Base-by-base conservation (phyloP, 2,113 vertebrate genomes). In the Gorsachius goisagi region DNA sequence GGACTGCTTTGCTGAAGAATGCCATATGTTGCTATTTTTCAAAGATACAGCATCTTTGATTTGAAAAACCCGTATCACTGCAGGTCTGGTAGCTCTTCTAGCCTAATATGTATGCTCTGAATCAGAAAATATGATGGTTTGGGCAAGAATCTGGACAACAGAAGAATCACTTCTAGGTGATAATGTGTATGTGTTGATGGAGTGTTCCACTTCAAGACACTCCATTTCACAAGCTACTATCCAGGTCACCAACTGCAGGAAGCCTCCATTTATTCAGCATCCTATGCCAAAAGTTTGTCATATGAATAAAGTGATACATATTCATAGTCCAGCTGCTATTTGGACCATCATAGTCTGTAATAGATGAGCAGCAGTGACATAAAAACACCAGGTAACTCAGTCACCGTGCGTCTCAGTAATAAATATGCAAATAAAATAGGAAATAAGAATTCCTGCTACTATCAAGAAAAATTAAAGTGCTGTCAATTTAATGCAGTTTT, bases 401-500 rank as follows among this genome's bases (percentile, higher is more conserved):
- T 32, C 91, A 85, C 90, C 3, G 1, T 55, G 84, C 86, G 96
- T 33, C 88, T 87, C 85, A 35, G 91, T 53, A 77, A 88, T 93
- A 89, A 79, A 93, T 83, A 92, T 87, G 95, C 91, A 97, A 97
- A 97, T 96, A 89, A 96, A 96, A 85, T 15, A 59, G 72, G 85
- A 78, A 91, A 78, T 44, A 72, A 52, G 89, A 73, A 92, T 92
- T 90, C 88, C 76, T 85, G 62, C 74, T 85, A 75, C 76, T 44
- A 79, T 28, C 76, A 90, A 90, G 84, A 95, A 91, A 89, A 92
- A 96, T 97, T 78, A 93, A 93, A 89, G 81, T 88, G 84, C 77
- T 90, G 90, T 92, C 94, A 92, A 55, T 96, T 95, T 85, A 88
- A 83, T 27, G 84, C 62, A 41, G 87, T 76, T 94, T 85, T 93